A percentile compares a stretch with the other conserved stretches of the same genome.
These are phyloP conservation scores for Andricus quercusramuli DNA, from an alignment of 2,888 invertebrate genomes.

Conservation along the genomic window DNA sequence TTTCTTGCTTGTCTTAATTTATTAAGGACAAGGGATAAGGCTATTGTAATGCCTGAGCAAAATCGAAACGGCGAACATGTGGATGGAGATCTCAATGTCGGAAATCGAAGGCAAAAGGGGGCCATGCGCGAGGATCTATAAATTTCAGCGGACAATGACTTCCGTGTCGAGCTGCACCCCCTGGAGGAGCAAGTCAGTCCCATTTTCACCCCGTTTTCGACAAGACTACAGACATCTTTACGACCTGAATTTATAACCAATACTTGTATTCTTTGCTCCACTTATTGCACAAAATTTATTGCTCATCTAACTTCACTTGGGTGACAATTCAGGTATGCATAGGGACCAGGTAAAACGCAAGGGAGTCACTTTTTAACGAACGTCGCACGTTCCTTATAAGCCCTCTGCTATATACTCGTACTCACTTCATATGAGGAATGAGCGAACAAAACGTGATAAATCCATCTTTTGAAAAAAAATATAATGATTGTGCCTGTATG, in stretches of 20 bases:
- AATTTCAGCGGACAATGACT: conserved; percentile 42
- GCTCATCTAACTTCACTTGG: conserved; percentile 29
- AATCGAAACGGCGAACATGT: conserved; percentile 22
- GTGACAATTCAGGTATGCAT: conserved; percentile 13
- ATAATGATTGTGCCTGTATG: too few species aligned
- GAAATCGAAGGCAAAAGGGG: conserved; percentile 39
- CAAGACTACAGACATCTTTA: conserved; percentile 77
- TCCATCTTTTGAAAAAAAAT: too few species aligned
- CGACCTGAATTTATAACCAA: conserved; percentile 72
- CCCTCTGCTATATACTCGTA: too few species aligned
- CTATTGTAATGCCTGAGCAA: conserved; percentile 26
- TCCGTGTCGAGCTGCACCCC: conserved; percentile 43
- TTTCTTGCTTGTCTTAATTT: conserved; percentile 36
- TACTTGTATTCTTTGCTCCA: conserved; percentile 47
- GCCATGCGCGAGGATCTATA: conserved; percentile 24
- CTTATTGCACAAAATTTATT: conserved; percentile 42
- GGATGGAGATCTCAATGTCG: conserved; percentile 34
- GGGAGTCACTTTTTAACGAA: background rate
- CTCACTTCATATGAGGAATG: too few species aligned
- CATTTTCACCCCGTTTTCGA: conserved; percentile 76
- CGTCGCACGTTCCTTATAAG: background rate
- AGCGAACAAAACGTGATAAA: too few species aligned
- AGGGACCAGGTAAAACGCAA: conserved; percentile 3
- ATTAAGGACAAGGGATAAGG: conserved; percentile 27
- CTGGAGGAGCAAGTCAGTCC: conserved; percentile 62